Conservation (phyloP, 2,113 vertebrate genomes). For the Gallinago undulata region DNA sequence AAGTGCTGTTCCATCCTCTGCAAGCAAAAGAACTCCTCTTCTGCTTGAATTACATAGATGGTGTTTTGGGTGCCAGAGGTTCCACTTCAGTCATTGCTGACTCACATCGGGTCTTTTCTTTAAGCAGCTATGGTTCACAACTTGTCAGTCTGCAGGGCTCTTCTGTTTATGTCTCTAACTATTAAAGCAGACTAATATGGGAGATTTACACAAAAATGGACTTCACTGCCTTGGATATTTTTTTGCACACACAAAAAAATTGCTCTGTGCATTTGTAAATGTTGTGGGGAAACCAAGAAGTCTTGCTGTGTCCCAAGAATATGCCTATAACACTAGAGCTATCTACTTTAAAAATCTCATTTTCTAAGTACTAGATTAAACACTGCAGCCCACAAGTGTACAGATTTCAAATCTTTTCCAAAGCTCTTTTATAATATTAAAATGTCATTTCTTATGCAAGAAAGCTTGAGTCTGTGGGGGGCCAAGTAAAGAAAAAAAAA, state of each 20-base stretch:
- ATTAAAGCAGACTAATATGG: neutral
- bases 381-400: neutral
- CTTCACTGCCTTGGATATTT: neutral
- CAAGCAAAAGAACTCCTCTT: neutral
- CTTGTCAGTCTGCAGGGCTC: neutral
- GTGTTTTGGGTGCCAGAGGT: neutral
- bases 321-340: neutral
- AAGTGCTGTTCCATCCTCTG: neutral
- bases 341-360: slow-evolving; percentile 5
- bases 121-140: neutral
- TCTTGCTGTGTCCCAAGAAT: neutral
- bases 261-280: neutral
- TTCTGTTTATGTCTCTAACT: neutral
- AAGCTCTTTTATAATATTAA: neutral
- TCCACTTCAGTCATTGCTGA: neutral
- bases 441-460: neutral
- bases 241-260: neutral
- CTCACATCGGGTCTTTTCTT: neutral
- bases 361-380: neutral
- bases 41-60: neutral
- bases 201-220: slow-evolving; percentile 17
- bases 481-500: neutral
- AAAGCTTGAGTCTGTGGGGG: neutral
- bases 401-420: neutral
- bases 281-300: neutral